A percentile compares a stretch with the other conserved stretches of the same genome.
phyloP scores from a whole-genome alignment of 2,888 invertebrate genomes.

The Zaprionus bogoriensis region DNA sequence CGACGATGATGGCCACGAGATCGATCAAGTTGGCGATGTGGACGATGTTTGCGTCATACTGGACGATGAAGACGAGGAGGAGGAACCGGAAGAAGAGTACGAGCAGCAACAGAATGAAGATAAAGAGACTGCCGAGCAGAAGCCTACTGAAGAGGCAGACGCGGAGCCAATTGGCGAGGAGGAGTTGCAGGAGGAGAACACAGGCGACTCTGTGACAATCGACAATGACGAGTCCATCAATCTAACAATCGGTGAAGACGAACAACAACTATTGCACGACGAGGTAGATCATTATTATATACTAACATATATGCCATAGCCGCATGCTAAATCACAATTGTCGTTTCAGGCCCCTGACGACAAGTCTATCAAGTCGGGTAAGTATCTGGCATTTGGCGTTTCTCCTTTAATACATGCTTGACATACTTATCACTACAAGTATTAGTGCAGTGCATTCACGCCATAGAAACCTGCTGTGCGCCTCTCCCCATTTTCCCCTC shows the following conservation, averaged over 20 bases:
- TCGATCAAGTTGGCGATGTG: constrained; percentile 74
- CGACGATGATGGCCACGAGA: constrained; percentile 64
- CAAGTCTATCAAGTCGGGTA: constrained; percentile 85
- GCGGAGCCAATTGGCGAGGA: constrained; percentile 28
- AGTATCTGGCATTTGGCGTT: constrained; percentile 81
- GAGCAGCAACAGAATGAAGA: constrained; percentile 27
- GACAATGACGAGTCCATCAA: constrained; percentile 92
- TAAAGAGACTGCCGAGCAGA: constrained; percentile 51
- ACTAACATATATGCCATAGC: background rate
- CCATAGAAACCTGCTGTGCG: background rate
- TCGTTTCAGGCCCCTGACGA: constrained; percentile 83
- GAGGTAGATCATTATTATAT: constrained; percentile 84
- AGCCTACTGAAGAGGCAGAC: constrained; percentile 67
- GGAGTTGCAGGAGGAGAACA: constrained; percentile 62
- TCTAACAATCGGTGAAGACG: constrained; percentile 91
- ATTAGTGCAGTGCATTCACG: background rate
- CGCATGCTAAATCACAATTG: background rate
- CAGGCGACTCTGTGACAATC: constrained; percentile 73
- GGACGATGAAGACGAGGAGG: constrained; percentile 68
- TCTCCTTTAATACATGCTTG: background rate
- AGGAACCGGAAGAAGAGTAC: constrained; percentile 38
- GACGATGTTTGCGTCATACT: constrained; percentile 75
- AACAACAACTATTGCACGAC: constrained; percentile 89
- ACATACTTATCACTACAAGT: background rate
- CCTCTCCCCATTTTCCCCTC: background rate